A percentile compares a stretch with the other conserved stretches of the same genome.
phyloP scores from a whole-genome alignment of 2,113 vertebrate genomes.

The Cisticola juncidis region DNA sequence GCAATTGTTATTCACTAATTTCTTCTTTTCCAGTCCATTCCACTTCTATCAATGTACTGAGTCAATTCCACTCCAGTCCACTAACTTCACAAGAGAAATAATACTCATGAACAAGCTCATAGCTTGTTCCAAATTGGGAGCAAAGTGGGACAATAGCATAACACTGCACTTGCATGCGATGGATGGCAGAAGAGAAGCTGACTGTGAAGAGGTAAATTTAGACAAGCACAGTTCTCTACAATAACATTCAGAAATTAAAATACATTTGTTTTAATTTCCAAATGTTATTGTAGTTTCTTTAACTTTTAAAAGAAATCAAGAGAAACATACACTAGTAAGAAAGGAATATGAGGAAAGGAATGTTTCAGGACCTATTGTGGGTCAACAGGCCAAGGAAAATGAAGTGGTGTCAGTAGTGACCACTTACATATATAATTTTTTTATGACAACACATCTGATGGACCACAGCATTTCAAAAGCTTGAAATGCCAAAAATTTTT shows the following conservation, averaged over 20 bases:
- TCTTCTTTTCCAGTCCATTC: constrained; percentile 14
- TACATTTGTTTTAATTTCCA: background rate
- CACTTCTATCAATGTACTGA: background rate
- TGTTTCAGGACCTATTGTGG: background rate
- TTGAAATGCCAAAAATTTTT: constrained; percentile 8
- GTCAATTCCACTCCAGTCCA: background rate
- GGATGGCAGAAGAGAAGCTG: background rate
- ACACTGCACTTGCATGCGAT: background rate
- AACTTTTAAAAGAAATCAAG: background rate
- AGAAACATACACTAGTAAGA: background rate
- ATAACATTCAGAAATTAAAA: background rate
- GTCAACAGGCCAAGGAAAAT: background rate
- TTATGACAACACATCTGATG: background rate
- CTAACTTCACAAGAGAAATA: constrained; percentile 9
- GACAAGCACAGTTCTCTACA: background rate
- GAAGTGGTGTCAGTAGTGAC: background rate
- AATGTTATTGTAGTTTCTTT: too few species aligned
- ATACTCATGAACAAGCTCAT: background rate
- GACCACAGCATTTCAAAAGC: constrained; percentile 22
- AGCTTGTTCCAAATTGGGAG: background rate
- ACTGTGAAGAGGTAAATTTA: background rate
- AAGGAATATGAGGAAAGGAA: background rate
- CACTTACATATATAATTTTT: background rate
- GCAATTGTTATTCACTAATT: background rate
- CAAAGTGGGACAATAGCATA: background rate